These are phyloP conservation scores for Lycopodina hypogea DNA, from an alignment of 37 sponge, comb jelly and placozoan species.

Conservation along the genomic window DNA sequence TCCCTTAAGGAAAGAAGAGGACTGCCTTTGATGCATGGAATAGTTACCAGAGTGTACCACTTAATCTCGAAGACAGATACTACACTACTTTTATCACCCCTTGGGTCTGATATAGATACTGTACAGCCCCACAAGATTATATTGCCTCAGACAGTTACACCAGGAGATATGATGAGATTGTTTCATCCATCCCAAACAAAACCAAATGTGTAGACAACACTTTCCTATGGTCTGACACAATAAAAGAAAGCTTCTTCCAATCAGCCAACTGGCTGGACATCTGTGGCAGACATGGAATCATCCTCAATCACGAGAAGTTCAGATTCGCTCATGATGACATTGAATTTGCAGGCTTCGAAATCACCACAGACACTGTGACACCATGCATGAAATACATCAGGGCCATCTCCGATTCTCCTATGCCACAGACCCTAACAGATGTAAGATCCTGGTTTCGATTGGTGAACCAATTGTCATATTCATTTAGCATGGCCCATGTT, in stretches of 20 bases:
- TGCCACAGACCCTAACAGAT: conserved; percentile 26
- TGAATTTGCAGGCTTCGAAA: conserved; percentile 52
- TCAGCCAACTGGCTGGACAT: conserved; percentile 36
- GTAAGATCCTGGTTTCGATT: conserved; percentile 51
- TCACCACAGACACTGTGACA: conserved; percentile 31
- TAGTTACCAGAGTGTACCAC: conserved; percentile 52
- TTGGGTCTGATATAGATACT: conserved; percentile 44
- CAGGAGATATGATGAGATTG: conserved; percentile 32
- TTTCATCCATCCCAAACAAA: conserved; percentile 35
- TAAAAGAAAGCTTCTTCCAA: conserved; percentile 46
- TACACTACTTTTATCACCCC: conserved; percentile 52
- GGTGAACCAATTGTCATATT: conserved; percentile 43
- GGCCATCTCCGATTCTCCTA: conserved; percentile 40
- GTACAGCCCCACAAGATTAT: conserved; percentile 46
- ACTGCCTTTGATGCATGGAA: conserved; percentile 51
- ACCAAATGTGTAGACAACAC: conserved; percentile 41
- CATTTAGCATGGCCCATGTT: conserved; percentile 42
- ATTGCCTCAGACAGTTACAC: conserved; percentile 44
- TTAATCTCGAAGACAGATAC: conserved; percentile 49
- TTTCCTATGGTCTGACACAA: conserved; percentile 47
- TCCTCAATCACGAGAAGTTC: conserved; percentile 39
- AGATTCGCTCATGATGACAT: conserved; percentile 35
- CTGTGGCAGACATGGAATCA: conserved; percentile 47
- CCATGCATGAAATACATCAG: conserved; percentile 53
- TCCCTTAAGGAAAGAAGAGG: conserved; percentile 49